Evolutionary conservation across 2,888 invertebrate species (phyloP).

Genomic region (Eucriotettix oculatus): DNA sequence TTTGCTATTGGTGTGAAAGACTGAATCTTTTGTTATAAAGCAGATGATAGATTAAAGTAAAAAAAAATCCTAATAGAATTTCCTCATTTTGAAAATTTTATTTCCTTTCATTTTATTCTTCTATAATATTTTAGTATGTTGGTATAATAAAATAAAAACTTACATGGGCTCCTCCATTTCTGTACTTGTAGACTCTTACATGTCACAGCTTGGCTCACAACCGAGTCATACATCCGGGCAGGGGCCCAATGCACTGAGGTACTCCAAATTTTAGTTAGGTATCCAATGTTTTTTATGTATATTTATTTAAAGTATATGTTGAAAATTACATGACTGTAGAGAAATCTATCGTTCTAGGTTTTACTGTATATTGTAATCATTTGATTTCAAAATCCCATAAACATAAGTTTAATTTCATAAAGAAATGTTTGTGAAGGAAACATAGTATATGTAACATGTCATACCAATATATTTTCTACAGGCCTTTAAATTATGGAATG

Average conservation of each 20-base stretch:
- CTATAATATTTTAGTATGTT: too few species aligned
- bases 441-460: background rate
- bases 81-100: too few species aligned
- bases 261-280: conserved; percentile 15
- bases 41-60: too few species aligned
- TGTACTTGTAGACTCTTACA: conserved; percentile 20
- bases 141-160: too few species aligned
- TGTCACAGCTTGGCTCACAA: conserved; percentile 17
- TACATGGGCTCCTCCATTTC: conserved; percentile 15
- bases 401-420: background rate
- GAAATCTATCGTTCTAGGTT: background rate
- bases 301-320: conserved; percentile 1
- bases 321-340: too few species aligned
- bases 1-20: too few species aligned
- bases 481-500: too few species aligned
- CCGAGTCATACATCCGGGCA: conserved; percentile 15
- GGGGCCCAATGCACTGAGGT: conserved; percentile 16
- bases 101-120: too few species aligned
- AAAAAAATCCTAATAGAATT: too few species aligned
- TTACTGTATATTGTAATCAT: background rate
- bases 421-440: background rate
- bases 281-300: conserved; percentile 8
- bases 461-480: background rate
- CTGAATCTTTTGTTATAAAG: too few species aligned
- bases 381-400: background rate